Conservation (phyloP, 2,113 vertebrate species). For the Melanerpes aurifrons region DNA sequence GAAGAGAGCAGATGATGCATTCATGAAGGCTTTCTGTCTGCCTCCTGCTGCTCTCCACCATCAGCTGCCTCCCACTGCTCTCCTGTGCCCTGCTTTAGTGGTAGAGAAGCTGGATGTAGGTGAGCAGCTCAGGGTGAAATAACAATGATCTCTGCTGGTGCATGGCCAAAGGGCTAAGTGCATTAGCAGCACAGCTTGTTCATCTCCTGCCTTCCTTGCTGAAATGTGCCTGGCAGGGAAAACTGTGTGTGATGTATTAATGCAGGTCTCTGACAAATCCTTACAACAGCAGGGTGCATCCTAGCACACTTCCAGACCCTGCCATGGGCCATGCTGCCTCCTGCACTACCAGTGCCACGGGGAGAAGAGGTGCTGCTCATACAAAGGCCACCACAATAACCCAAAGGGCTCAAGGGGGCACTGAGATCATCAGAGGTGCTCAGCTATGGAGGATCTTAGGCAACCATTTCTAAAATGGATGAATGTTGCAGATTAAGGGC, state of each 20-base stretch:
- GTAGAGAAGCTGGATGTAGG: neutral
- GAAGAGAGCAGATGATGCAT: fast-evolving
- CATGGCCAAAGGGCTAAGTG: neutral
- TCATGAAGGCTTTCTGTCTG: fast-evolving
- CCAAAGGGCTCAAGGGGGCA: fast-evolving
- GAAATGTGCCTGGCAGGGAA: neutral
- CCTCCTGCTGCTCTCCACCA: neutral
- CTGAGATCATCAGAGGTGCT: neutral
- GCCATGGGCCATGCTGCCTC: neutral
- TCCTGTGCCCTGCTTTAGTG: neutral
- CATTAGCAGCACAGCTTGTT: neutral
- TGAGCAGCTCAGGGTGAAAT: neutral
- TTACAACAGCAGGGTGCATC: neutral
- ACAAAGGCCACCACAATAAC: neutral
- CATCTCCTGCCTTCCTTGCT: neutral
- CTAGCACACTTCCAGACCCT: neutral
- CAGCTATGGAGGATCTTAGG: neutral
- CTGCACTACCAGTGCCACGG: neutral
- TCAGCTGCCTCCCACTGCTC: neutral
- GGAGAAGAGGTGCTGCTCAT: neutral
- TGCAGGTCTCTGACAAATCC: neutral
- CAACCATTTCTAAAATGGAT: neutral
- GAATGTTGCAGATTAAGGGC: too few species aligned
- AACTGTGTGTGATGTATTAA: fast-evolving
- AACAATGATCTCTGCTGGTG: neutral